These are phyloP conservation scores for Dendroctonus ponderosae DNA, from an alignment of 1,140 invertebrate species.

Conservation along the genomic window DNA sequence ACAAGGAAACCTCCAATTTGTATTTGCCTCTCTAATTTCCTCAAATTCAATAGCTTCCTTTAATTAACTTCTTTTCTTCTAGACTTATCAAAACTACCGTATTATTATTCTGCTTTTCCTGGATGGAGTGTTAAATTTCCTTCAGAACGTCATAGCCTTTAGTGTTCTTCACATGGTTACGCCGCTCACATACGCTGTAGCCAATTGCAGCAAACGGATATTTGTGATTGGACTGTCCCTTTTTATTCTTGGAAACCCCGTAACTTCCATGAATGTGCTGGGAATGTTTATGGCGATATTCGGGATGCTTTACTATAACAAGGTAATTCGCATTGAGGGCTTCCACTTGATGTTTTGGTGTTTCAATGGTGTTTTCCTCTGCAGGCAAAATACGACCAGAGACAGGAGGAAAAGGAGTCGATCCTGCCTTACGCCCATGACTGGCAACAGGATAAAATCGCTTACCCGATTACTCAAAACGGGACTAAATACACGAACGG, in stretches of 20 bases:
- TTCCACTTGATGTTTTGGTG: not conserved
- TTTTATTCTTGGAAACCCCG: slow-evolving; percentile 87
- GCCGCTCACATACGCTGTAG: slow-evolving; percentile 92
- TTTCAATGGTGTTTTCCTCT: slow-evolving; percentile 40
- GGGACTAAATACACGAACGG: slow-evolving; percentile 23
- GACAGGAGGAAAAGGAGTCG: slow-evolving; percentile 56
- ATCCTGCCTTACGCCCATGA: slow-evolving; percentile 56
- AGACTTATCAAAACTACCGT: slow-evolving; percentile 55
- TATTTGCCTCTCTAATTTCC: not conserved
- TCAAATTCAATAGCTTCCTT: not conserved
- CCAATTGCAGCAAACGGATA: slow-evolving; percentile 93
- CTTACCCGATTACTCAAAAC: slow-evolving; percentile 8
- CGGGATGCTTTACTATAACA: slow-evolving; percentile 90
- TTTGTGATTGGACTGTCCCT: slow-evolving; percentile 89
- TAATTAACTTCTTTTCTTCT: slow-evolving; percentile 30
- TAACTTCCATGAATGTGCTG: slow-evolving; percentile 80
- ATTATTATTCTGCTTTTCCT: slow-evolving; percentile 67
- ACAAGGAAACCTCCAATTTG: not conserved
- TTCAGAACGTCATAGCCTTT: slow-evolving; percentile 95
- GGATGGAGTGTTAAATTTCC: slow-evolving; percentile 88
- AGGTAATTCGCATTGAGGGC: slow-evolving; percentile 49
- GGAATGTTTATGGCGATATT: slow-evolving; percentile 90
- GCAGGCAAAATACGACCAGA: slow-evolving; percentile 72
- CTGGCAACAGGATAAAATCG: slow-evolving; percentile 40
- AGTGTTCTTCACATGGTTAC: slow-evolving; percentile 86